Evolutionary conservation across 1,140 invertebrate species (phyloP).

Genomic region (Meloidogyne floridensis): DNA sequence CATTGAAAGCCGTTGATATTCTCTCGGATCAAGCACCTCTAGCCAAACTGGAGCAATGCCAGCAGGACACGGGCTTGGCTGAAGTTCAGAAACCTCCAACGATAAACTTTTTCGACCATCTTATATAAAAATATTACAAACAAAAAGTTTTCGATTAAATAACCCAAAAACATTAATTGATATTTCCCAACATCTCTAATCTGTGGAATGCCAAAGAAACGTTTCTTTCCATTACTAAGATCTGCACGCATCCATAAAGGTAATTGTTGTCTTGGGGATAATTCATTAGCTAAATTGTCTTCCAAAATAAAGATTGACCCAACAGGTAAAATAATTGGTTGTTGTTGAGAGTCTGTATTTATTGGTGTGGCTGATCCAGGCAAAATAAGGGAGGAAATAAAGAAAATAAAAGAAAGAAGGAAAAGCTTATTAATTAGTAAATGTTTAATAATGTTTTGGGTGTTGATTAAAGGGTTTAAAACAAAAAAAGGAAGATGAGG

Average conservation of each 20-base stretch:
- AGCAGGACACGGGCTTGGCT: not conserved
- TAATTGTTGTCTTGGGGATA: not conserved
- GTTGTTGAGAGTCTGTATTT: not conserved
- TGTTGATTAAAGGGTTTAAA: not conserved
- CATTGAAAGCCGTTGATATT: constrained; percentile 14
- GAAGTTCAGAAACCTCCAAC: constrained; percentile 13
- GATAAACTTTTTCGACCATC: not conserved
- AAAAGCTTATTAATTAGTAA: not conserved
- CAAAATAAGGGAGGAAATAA: not conserved
- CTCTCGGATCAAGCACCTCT: constrained; percentile 14
- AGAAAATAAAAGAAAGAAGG: not conserved
- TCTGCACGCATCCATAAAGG: not conserved
- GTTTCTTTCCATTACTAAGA: not conserved
- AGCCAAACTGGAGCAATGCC: constrained; percentile 14
- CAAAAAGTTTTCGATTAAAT: not conserved
- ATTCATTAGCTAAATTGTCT: not conserved
- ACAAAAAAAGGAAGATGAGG: not conserved
- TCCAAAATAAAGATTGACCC: constrained; percentile 17
- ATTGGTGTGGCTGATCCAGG: not conserved
- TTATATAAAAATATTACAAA: not conserved
- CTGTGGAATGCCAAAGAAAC: constrained; percentile 30
- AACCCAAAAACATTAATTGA: constrained; percentile 12
- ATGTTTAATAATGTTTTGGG: too few relatives aligned
- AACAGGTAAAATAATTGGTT: constrained; percentile 14
- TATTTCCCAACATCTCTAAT: constrained; percentile 21